phyloP scores from a whole-genome alignment of 2,888 invertebrate genomes.

The Syritta pipiens region DNA sequence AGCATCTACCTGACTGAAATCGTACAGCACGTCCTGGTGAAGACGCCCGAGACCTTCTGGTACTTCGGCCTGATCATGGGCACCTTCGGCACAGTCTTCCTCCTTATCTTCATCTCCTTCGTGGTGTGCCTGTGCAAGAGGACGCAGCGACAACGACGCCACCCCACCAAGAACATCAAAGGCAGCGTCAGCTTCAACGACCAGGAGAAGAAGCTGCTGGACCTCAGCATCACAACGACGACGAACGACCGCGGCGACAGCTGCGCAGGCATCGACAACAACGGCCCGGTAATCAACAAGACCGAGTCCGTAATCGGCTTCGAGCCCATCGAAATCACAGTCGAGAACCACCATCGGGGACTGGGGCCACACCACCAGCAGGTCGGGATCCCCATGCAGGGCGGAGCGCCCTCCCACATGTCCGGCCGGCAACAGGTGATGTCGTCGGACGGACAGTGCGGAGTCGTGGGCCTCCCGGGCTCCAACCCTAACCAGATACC shows the following conservation, averaged over 20 bases:
- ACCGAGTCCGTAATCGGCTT: conserved; percentile 81
- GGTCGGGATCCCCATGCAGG: conserved; percentile 45
- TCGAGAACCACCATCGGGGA: conserved; percentile 79
- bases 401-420: conserved; percentile 43
- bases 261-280: conserved; percentile 83
- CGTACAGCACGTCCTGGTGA: conserved; percentile 80
- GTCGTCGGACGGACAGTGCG: conserved; percentile 75
- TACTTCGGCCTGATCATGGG: conserved; percentile 87
- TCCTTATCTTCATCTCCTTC: conserved; percentile 82
- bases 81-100: conserved; percentile 84
- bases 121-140: conserved; percentile 82
- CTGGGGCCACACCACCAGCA: conserved; percentile 72
- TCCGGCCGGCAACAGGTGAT: conserved; percentile 74
- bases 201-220: conserved; percentile 92
- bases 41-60: conserved; percentile 88
- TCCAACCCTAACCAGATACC: conserved; percentile 75
- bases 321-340: conserved; percentile 83
- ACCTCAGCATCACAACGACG: conserved; percentile 88
- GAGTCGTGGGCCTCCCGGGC: conserved; percentile 75
- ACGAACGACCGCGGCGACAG: conserved; percentile 83
- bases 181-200: conserved; percentile 91
- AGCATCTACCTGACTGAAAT: conserved; percentile 85
- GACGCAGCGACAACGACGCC: conserved; percentile 80
- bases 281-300: conserved; percentile 80
- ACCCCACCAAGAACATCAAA: conserved; percentile 85